These are phyloP conservation scores for Sarcoramphus papa DNA, from an alignment of 2,797 vertebrate species.

Conservation along the genomic window DNA sequence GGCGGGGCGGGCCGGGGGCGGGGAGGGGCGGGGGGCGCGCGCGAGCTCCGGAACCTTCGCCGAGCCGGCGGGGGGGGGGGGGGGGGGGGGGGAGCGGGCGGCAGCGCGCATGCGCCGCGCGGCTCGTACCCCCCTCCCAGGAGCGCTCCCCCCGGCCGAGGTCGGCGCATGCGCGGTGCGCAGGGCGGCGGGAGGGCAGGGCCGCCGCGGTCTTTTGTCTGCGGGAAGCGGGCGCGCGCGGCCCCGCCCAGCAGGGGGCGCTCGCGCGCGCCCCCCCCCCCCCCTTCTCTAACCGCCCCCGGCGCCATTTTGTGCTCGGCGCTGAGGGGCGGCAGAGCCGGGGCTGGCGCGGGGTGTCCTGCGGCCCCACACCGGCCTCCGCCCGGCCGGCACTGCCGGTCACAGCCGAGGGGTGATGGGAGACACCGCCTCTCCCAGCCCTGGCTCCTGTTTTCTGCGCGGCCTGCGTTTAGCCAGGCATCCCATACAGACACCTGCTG, in stretches of 20 bases:
- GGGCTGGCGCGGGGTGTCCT: too few species aligned
- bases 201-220: background rate
- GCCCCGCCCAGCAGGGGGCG: background rate
- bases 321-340: accelerated
- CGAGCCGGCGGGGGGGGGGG: background rate
- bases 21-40: background rate
- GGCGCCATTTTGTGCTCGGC: background rate
- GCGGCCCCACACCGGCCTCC: accelerated
- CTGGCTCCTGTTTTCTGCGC: too few species aligned
- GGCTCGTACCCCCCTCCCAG: background rate
- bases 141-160: too few species aligned
- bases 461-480: background rate
- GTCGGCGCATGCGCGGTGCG: background rate
- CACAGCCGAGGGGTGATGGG: accelerated
- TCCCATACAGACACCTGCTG: accelerated
- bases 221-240: background rate
- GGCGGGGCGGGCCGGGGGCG: background rate
- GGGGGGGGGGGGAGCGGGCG: too few species aligned
- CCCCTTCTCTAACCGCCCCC: too few species aligned
- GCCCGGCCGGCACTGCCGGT: too few species aligned
- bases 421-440: background rate
- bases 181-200: background rate
- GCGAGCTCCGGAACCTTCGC: conserved; percentile 51
- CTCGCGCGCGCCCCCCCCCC: background rate
- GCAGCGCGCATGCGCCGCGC: background rate